Percentiles rank a stretch among this genome's conserved stretches.
These are phyloP conservation scores for Crepidodera aurea DNA, from an alignment of 2,888 invertebrate genomes.

Conservation along the genomic window DNA sequence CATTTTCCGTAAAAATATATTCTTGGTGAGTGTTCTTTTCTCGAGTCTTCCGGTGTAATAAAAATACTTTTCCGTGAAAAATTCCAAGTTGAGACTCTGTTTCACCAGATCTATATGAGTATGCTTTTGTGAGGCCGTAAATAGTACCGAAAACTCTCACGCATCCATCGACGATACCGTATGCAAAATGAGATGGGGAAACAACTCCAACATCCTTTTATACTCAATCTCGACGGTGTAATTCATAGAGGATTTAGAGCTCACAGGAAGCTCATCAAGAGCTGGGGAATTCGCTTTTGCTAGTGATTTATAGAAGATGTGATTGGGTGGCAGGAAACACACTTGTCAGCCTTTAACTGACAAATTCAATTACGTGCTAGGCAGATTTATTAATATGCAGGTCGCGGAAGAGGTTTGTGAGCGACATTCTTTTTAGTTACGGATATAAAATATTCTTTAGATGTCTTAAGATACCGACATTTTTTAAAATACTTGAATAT, in stretches of 20 bases:
- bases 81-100: slow-evolving; percentile 1
- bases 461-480: too few species aligned
- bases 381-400: slow-evolving; percentile 40
- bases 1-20: background rate
- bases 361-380: slow-evolving; percentile 40
- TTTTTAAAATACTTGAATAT: too few species aligned
- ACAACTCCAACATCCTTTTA: slow-evolving; percentile 21
- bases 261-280: slow-evolving; percentile 60
- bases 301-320: slow-evolving; percentile 52
- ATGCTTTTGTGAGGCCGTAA: slow-evolving; percentile 9
- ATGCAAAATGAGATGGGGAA: slow-evolving; percentile 27
- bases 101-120: slow-evolving; percentile 1
- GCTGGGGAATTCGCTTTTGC: slow-evolving; percentile 56
- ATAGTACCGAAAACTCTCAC: slow-evolving; percentile 8
- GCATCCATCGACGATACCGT: slow-evolving; percentile 19
- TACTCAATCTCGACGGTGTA: slow-evolving; percentile 41
- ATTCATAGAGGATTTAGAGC: slow-evolving; percentile 58
- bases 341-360: slow-evolving; percentile 40
- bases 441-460: background rate
- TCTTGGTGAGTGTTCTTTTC: background rate
- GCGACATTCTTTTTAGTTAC: background rate
- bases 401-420: slow-evolving; percentile 11
- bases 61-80: slow-evolving; percentile 1
- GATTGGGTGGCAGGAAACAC: slow-evolving; percentile 47
- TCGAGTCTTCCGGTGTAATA: background rate